A percentile compares a stretch with the other conserved stretches of the same genome.
Conservation (phyloP, 1,140 invertebrate species). For the Pararge aegeria region DNA sequence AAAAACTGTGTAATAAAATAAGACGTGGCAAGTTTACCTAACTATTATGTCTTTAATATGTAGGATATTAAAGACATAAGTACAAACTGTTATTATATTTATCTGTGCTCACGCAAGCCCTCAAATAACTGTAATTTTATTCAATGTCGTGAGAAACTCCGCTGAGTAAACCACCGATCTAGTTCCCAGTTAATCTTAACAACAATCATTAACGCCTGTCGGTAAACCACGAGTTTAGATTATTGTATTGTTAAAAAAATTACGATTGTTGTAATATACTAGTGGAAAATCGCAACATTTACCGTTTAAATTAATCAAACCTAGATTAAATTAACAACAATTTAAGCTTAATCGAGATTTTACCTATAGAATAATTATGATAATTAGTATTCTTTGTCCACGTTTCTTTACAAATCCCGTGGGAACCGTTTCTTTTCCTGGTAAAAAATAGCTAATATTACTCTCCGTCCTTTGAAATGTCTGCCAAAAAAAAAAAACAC, state of each 20-base stretch:
- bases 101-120: conserved; percentile 29
- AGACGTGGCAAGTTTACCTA: background rate
- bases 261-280: background rate
- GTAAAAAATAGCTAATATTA: no score
- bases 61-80: background rate
- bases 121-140: conserved; percentile 68
- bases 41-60: no score
- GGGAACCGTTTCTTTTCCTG: no score
- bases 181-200: conserved; percentile 68
- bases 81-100: conserved; percentile 12
- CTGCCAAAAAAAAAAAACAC: no score
- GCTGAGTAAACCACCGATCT: conserved; percentile 64
- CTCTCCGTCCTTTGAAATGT: no score
- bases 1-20: background rate
- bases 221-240: conserved; percentile 45
- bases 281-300: no score
- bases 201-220: conserved; percentile 56
- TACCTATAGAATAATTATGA: background rate
- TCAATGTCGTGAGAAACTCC: conserved; percentile 72
- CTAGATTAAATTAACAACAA: no score
- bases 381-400: no score
- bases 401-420: no score
- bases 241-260: conserved; percentile 16
- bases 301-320: no score
- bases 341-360: no score